These are phyloP conservation scores for Hippocampus barbouri DNA, from an alignment of 2,113 vertebrate species.

Conservation along the genomic window DNA sequence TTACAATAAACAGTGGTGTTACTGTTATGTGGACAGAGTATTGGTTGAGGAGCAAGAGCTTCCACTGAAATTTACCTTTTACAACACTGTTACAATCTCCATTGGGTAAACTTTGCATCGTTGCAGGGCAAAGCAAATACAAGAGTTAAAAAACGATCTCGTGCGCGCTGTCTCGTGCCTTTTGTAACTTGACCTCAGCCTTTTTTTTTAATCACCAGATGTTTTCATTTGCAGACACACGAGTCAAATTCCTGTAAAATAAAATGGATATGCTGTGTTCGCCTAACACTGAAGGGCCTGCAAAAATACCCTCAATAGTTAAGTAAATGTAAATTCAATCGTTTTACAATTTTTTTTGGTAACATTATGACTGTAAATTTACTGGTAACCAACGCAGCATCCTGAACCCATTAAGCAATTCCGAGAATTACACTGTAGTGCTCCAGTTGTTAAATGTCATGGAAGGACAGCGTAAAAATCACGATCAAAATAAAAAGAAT, in stretches of 20 bases:
- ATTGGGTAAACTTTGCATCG: constrained; percentile 31
- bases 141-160: neutral
- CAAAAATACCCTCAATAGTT: too few relatives aligned
- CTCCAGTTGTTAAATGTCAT: neutral
- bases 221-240: neutral
- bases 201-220: neutral
- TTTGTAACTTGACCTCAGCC: neutral
- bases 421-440: too few relatives aligned
- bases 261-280: neutral
- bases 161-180: neutral
- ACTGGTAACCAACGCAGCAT: neutral
- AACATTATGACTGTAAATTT: neutral
- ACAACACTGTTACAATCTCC: neutral
- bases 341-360: too few relatives aligned
- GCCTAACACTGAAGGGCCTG: neutral
- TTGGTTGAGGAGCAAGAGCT: neutral
- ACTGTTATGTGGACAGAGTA: neutral
- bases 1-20: too few relatives aligned
- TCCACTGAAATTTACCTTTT: neutral
- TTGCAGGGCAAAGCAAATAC: neutral
- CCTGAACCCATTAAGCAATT: neutral
- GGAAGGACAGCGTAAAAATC: neutral
- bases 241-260: neutral
- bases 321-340: too few relatives aligned
- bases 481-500: neutral